A percentile compares a stretch with the other conserved stretches of the same genome.
Evolutionary conservation across 2,797 vertebrate species (phyloP).

Genomic region (Bradypodion ventrale): DNA sequence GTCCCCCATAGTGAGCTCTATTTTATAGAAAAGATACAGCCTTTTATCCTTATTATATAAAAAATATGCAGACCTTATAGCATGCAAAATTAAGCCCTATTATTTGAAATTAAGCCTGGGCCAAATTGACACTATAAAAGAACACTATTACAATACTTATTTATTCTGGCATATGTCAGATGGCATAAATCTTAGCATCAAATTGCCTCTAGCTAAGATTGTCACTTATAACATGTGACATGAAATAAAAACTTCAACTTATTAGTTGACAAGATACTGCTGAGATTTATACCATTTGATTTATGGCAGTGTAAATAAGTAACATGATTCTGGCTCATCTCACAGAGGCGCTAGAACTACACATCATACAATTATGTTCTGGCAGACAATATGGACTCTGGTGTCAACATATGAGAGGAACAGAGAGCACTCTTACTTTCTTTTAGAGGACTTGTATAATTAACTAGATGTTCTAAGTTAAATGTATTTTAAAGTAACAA

Average conservation of each 20-base stretch:
- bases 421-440: neutral
- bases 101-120: neutral
- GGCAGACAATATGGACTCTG: neutral
- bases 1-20: neutral
- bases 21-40: neutral
- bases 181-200: too few relatives aligned
- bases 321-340: too few relatives aligned
- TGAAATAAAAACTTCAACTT: too few relatives aligned
- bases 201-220: too few relatives aligned
- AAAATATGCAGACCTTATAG: neutral
- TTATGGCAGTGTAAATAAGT: too few relatives aligned
- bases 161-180: too few relatives aligned
- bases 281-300: too few relatives aligned
- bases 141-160: too few relatives aligned
- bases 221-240: too few relatives aligned
- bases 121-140: too few relatives aligned
- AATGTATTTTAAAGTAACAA: neutral
- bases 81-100: neutral
- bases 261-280: too few relatives aligned
- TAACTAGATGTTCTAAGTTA: neutral
- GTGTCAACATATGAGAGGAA: neutral
- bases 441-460: neutral
- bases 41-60: neutral
- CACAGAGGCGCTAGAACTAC: neutral
- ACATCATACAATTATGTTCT: neutral